Base-by-base conservation (phyloP, 2,797 vertebrate genomes). In the Chrosomus eos region DNA sequence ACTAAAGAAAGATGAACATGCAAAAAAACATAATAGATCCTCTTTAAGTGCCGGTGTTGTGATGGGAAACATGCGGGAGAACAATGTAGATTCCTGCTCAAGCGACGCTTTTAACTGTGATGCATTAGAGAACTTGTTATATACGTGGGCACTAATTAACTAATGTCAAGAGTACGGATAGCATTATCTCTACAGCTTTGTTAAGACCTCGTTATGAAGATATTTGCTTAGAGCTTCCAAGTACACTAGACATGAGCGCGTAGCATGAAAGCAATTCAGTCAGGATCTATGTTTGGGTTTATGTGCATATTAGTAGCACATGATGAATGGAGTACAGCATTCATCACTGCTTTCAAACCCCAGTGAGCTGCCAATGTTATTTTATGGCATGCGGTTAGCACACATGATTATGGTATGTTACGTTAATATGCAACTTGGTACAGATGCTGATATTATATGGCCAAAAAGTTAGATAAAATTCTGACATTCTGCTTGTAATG, bases 191-290 rank as follows among this genome's bases (percentile, higher is more conserved):
- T 38, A 21, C 43, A n/a, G 40, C n/a, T 40, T 71, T 45, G 38
- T 23, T 80, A 58, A 60, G 38, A 6, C 70, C 68, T 82, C 38
- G 40, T 73, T 82, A 62, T 82, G 38, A 82, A 82, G 68, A 73
- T n/a, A 62, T 45, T 31, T 73, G 67, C 38, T 13, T 28, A 26
- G 62, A 51, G 60, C 18, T 67, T 80, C 28, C 66, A 8, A 38
- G 45, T 70, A 33, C 31, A 36, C 16, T n/a, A n/a, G 66, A 55
- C 28, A 58, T 33, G 68, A 62, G 38, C 5, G 68, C 7, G 0
- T 8, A 31, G 16, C 68, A 82, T 82, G 53, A 73, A 81, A 45
- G 80, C 80, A 45, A 7, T 62, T 45, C 26, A 31, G 7, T 9
- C 23, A 1, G 62, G 19, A 71, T 58, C 48, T n/a, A 16, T 38